Evolutionary conservation across 2,888 invertebrate species (phyloP).

Genomic region (Atethmia centrago): DNA sequence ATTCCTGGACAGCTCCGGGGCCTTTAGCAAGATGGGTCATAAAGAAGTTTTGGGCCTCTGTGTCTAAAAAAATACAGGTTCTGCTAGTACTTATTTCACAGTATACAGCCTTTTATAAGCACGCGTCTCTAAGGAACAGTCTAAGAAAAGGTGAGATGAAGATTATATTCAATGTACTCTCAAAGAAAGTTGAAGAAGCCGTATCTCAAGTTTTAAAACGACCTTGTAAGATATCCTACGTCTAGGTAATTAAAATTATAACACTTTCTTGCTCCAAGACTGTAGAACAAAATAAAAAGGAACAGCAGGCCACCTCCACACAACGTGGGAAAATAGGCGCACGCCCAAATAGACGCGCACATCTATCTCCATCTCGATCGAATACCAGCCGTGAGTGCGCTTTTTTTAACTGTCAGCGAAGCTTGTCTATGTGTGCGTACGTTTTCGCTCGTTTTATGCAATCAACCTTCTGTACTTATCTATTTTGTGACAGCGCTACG

Average conservation of each 20-base stretch:
- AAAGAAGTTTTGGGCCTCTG: background rate
- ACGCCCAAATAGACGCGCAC: background rate
- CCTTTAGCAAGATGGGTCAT: background rate
- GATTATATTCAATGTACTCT: conserved; percentile 43
- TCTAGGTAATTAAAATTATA: conserved; percentile 58
- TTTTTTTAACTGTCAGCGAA: background rate
- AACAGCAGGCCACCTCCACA: background rate
- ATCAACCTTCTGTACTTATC: background rate
- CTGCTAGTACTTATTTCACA: background rate
- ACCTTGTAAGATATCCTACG: conserved; percentile 41
- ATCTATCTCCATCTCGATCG: background rate
- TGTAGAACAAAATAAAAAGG: background rate
- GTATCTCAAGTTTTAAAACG: conserved; percentile 30
- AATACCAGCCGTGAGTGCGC: background rate
- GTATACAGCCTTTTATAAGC: background rate
- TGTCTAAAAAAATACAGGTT: background rate
- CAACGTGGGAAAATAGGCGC: background rate
- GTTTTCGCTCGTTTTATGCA: background rate
- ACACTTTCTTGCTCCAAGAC: conserved; percentile 48
- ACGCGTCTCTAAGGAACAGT: conserved; percentile 16
- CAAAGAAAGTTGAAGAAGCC: conserved; percentile 39
- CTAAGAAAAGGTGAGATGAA: conserved; percentile 34
- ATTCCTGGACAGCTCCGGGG: background rate
- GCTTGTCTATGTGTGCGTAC: background rate
- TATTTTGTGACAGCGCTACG: conserved; percentile 12